These are phyloP conservation scores for Gallinago paraguaiae DNA, from an alignment of 2,113 vertebrate genomes.

Conservation along the genomic window DNA sequence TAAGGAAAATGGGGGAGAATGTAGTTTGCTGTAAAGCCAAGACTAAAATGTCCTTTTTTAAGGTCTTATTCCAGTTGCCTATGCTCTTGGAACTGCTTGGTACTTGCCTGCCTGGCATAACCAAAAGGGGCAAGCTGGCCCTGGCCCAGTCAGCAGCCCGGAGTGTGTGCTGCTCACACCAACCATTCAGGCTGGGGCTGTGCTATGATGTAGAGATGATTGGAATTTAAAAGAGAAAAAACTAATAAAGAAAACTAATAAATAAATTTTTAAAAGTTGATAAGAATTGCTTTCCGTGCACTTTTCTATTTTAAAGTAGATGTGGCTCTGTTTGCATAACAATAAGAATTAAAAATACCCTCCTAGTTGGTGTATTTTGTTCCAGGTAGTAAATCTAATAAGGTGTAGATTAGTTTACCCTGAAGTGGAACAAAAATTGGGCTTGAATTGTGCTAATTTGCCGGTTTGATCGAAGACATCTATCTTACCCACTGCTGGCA, in stretches of 20 bases:
- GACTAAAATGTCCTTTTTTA: neutral
- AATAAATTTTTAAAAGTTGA: neutral
- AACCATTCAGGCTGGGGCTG: neutral
- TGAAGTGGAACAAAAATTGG: slow-evolving; percentile 6
- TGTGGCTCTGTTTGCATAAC: neutral
- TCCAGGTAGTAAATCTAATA: neutral
- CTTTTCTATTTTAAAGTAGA: neutral
- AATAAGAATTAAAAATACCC: neutral
- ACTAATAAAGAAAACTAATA: neutral
- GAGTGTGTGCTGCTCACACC: neutral
- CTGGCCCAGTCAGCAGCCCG: no score
- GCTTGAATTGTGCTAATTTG: neutral
- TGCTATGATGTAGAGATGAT: neutral
- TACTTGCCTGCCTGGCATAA: neutral
- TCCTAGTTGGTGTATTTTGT: slow-evolving; percentile 13
- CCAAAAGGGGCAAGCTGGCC: neutral
- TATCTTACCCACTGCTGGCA: neutral
- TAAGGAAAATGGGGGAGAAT: neutral
- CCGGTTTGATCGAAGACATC: neutral
- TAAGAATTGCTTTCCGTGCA: neutral
- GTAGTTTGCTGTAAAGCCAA: neutral
- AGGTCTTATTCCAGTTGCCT: neutral
- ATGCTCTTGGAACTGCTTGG: neutral
- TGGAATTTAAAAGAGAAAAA: neutral
- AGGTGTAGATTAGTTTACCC: neutral